phyloP scores from a whole-genome alignment of 2,113 vertebrate species.

The Eira barbara region DNA sequence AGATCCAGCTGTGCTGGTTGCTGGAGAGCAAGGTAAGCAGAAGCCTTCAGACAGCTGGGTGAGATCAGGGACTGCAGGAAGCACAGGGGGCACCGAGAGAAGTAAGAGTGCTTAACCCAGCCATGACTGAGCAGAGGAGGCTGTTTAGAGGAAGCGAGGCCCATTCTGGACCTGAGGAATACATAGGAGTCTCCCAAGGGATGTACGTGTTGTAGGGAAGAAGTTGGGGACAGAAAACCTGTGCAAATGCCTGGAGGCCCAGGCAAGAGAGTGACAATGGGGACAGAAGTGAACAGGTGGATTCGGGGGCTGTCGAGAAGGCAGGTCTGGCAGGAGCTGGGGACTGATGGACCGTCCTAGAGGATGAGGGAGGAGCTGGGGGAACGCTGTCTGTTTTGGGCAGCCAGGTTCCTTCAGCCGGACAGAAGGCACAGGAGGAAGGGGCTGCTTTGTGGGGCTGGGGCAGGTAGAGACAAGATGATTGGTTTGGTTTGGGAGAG shows the following conservation, averaged over 20 bases:
- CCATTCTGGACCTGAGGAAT: neutral
- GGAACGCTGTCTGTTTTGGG: neutral
- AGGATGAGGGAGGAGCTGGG: no score
- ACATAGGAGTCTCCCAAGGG: neutral
- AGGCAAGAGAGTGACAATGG: neutral
- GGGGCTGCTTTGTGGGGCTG: neutral
- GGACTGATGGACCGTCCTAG: neutral
- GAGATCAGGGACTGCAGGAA: neutral
- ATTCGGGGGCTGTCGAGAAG: neutral
- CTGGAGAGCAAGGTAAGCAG: neutral
- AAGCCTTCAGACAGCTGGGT: neutral
- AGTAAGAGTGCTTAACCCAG: neutral
- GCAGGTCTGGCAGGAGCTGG: neutral
- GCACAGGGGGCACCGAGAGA: fast-evolving
- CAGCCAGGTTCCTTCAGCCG: neutral
- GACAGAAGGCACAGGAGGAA: neutral
- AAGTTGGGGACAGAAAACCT: neutral
- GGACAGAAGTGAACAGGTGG: neutral
- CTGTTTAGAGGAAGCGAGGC: no score
- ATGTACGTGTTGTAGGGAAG: neutral
- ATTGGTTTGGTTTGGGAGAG: neutral
- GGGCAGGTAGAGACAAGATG: no score
- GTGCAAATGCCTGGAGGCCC: neutral
- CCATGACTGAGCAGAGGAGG: neutral
- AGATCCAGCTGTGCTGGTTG: neutral